Conservation (phyloP, 1,140 invertebrate genomes). For the Anastatus disparis region DNA sequence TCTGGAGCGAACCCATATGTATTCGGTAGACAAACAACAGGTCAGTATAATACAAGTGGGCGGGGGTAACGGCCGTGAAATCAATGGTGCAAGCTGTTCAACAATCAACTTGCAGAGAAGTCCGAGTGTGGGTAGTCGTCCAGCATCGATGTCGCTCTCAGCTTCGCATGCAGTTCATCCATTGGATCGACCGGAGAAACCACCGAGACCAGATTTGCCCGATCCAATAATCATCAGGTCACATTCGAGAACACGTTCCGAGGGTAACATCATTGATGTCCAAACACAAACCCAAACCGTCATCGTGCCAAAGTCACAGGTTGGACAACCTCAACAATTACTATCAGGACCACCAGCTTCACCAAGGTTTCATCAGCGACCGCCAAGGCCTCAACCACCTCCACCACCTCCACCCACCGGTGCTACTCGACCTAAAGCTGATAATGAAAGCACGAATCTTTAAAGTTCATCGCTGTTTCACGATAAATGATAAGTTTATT, state of each 20-base stretch:
- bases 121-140: constrained; percentile 62
- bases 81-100: constrained; percentile 55
- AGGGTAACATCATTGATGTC: constrained; percentile 67
- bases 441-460: constrained; percentile 66
- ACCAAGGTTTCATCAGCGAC: constrained; percentile 59
- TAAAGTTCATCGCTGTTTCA: too few species aligned
- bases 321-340: background rate
- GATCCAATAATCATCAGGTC: constrained; percentile 57
- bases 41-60: constrained; percentile 74
- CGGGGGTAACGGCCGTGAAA: constrained; percentile 57
- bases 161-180: background rate
- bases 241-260: constrained; percentile 65
- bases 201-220: constrained; percentile 59
- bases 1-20: constrained; percentile 74
- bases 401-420: constrained; percentile 62
- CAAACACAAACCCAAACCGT: constrained; percentile 58
- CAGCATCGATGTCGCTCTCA: constrained; percentile 57
- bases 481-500: too few species aligned
- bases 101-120: constrained; percentile 62
- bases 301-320: constrained; percentile 52
- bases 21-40: constrained; percentile 77
- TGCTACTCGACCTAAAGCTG: constrained; percentile 52
- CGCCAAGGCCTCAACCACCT: constrained; percentile 63
- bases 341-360: constrained; percentile 57
- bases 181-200: constrained; percentile 62